phyloP scores from a whole-genome alignment of 2,888 invertebrate genomes.

The Cheilosia impressa region DNA sequence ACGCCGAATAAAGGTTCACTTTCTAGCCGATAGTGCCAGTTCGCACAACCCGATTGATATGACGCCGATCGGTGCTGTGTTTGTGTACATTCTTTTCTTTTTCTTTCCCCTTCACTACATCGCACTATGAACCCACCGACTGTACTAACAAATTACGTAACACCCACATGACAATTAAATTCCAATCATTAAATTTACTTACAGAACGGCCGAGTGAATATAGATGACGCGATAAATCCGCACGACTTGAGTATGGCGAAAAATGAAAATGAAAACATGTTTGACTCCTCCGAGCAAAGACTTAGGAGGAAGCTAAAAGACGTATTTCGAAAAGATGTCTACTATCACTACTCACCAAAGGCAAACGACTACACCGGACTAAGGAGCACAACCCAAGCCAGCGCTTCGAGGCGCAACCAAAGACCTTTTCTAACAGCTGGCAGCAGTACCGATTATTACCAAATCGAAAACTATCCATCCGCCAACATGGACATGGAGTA shows the following conservation, averaged over 20 bases:
- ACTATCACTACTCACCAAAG: conserved; percentile 43
- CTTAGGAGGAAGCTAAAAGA: conserved; percentile 47
- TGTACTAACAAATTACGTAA: not conserved
- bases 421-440: conserved; percentile 23
- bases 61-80: too few species aligned
- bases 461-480: conserved; percentile 56
- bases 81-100: not conserved
- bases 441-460: conserved; percentile 50
- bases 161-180: conserved; percentile 17
- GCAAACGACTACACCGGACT: conserved; percentile 13
- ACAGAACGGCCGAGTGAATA: conserved; percentile 48
- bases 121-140: too few species aligned
- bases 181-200: conserved; percentile 12
- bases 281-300: conserved; percentile 44
- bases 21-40: too few species aligned
- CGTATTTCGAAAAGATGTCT: conserved; percentile 51
- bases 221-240: conserved; percentile 35
- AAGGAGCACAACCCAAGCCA: conserved; percentile 28
- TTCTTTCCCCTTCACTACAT: too few species aligned
- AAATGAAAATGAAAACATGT: conserved; percentile 39
- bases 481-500: conserved; percentile 57
- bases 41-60: too few species aligned
- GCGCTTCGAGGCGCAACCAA: conserved; percentile 21
- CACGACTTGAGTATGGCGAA: conserved; percentile 37
- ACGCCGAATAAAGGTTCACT: too few species aligned